Conservation (phyloP, 2,113 vertebrate genomes). For the Chloebia gouldiae region DNA sequence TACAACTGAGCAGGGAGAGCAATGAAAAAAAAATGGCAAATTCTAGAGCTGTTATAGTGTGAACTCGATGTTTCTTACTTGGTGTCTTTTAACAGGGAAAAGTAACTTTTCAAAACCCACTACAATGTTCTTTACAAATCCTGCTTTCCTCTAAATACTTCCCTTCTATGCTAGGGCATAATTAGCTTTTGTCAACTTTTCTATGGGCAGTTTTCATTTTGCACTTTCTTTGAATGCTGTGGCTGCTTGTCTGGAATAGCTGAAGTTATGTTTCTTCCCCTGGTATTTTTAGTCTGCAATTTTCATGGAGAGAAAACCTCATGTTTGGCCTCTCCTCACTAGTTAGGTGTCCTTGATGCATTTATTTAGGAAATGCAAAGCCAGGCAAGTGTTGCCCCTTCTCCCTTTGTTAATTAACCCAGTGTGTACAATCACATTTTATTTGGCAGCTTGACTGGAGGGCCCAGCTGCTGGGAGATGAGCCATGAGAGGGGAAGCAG, state of each 20-base stretch:
- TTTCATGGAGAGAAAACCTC: fast-evolving
- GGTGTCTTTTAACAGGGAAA: not conserved
- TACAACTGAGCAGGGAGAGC: not conserved
- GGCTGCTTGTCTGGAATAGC: not conserved
- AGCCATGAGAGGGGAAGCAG: not conserved
- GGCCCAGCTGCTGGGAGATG: constrained; percentile 32
- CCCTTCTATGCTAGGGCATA: not conserved
- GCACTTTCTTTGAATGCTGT: not conserved
- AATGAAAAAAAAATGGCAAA: not conserved
- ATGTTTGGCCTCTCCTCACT: not conserved
- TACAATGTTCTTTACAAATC: not conserved
- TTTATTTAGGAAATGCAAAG: not conserved
- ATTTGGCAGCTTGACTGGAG: not conserved
- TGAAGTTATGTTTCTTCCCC: not conserved
- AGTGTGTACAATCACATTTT: not conserved
- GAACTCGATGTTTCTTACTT: not conserved
- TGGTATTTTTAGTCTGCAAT: not conserved
- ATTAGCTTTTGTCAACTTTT: constrained; percentile 33
- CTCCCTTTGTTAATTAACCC: constrained; percentile 26
- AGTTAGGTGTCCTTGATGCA: not conserved
- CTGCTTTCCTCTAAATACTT: not conserved
- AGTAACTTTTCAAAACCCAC: not conserved
- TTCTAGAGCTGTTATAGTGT: not conserved
- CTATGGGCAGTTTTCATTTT: not conserved
- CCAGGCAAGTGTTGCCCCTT: not conserved